These are phyloP conservation scores for Eufriesea mexicana DNA, from an alignment of 1,140 invertebrate genomes.

Conservation along the genomic window DNA sequence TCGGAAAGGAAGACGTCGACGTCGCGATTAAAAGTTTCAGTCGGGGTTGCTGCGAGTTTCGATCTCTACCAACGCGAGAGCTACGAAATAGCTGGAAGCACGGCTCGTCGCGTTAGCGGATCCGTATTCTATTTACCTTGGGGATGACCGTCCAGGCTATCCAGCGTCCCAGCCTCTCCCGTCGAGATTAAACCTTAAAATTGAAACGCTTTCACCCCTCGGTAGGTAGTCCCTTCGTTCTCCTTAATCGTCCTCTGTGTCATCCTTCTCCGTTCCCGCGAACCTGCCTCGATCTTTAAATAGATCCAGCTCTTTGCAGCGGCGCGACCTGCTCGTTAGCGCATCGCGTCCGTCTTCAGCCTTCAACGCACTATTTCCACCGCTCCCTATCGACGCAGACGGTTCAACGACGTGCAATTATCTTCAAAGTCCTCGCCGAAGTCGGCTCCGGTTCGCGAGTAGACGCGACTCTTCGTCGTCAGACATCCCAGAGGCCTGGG, in stretches of 20 bases:
- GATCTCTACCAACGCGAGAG: too few relatives aligned
- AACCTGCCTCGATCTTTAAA: background rate
- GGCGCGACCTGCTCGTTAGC: background rate
- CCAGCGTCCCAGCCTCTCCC: background rate
- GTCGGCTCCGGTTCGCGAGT: background rate
- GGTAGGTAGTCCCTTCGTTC: background rate
- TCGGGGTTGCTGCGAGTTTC: too few relatives aligned
- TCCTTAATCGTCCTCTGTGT: background rate
- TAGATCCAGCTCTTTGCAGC: background rate
- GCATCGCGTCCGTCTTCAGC: background rate
- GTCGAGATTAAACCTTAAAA: slow-evolving; percentile 15
- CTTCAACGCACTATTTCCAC: background rate
- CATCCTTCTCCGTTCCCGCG: background rate
- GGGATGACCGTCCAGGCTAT: background rate
- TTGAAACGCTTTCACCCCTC: background rate
- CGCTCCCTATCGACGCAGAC: background rate
- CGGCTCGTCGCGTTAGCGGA: too few relatives aligned
- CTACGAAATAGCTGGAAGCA: too few relatives aligned
- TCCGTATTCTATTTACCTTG: too few relatives aligned
- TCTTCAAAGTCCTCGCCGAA: background rate
- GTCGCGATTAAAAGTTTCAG: too few relatives aligned
- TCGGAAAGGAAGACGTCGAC: too few relatives aligned
- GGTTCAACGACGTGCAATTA: slow-evolving; percentile 26
- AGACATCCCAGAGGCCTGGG: background rate
- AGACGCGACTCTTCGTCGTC: background rate